Conservation (phyloP, 1,140 invertebrate genomes). For the Portunus trituberculatus region DNA sequence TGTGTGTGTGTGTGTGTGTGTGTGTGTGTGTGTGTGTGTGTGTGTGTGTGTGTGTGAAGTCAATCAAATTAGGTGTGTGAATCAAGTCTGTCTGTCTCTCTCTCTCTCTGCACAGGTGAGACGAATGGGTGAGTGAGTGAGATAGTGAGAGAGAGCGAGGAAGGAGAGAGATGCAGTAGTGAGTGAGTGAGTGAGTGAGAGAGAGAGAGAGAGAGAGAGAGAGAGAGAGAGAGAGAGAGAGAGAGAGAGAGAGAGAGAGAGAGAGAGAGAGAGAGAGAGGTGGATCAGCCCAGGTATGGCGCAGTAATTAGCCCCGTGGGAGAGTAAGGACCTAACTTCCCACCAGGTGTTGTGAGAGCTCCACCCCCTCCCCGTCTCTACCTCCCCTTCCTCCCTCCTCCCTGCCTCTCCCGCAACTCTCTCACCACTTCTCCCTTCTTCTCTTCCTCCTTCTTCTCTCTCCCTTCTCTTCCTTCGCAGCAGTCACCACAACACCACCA, state of each 20-base stretch:
- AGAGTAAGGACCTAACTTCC: not conserved
- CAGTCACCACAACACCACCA: slow-evolving; percentile 21
- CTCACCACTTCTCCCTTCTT: not conserved
- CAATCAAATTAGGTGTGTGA: no score
- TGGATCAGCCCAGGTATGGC: not conserved
- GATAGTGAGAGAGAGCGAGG: no score
- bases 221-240: not conserved
- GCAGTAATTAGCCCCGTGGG: not conserved
- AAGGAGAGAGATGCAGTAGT: not conserved
- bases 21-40: no score
- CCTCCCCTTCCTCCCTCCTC: not conserved
- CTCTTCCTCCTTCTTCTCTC: no score
- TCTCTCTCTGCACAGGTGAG: no score
- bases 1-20: no score
- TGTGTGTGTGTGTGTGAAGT: no score
- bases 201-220: not conserved
- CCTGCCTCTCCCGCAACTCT: no score
- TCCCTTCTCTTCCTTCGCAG: not conserved
- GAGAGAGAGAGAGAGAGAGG: not conserved
- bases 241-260: not conserved
- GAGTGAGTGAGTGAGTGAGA: not conserved
- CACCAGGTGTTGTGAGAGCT: not conserved
- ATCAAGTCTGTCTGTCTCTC: no score
- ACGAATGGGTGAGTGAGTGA: no score
- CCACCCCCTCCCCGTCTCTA: not conserved